Base-by-base conservation (phyloP, 30 jellyfish, hydroid and myxozoan genomes). In the Pelagia noctiluca region DNA sequence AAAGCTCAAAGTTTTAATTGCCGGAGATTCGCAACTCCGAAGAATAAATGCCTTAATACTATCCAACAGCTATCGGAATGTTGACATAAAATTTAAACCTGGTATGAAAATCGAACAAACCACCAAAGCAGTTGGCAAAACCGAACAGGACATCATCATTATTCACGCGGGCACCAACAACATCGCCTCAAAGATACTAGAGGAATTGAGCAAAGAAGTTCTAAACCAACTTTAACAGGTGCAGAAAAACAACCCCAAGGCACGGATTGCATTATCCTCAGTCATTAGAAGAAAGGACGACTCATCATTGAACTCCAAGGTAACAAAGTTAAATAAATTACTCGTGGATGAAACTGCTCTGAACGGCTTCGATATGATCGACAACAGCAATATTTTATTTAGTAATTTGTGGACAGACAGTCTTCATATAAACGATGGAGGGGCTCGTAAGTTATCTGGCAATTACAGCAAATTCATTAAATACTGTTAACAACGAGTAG, bases 141-240 rank as follows among this genome's bases (percentile, higher is more conserved):
- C 22, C 29, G 29, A 68, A 2, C 12, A 33, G 36, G 50, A 34
- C 8, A 33, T 33, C 11, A 68, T 68, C 29, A 4, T 68, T 30
- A 48, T 68, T 63, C 81, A 68, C 35, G 81, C 81, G 36, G 81
- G 63, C 22, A 29, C 81, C 8, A 35, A 68, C 36, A 63, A 68
- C 26, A 63, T 68, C 12, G 35, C 32, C 12, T 68, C 63, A 61
- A 68, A 63, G 33, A 21, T 2, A 35, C 81, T 63, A 19, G 77
- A 64, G 77, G 19, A 29, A 3, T 31, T 64, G 18, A n/a, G 81
- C 21, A 26, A 68, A 48, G 81, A 68, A 3, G 81, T 68, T 1
- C 2, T 68, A 30, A 18, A 68, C 50, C 32, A 61, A 35, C 63
- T 63, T 35, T 21, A 28, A 22, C 47, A 22, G 57, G 16, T 42